Base-by-base conservation (phyloP, 2,113 vertebrate species). In the Cinclus cinclus region DNA sequence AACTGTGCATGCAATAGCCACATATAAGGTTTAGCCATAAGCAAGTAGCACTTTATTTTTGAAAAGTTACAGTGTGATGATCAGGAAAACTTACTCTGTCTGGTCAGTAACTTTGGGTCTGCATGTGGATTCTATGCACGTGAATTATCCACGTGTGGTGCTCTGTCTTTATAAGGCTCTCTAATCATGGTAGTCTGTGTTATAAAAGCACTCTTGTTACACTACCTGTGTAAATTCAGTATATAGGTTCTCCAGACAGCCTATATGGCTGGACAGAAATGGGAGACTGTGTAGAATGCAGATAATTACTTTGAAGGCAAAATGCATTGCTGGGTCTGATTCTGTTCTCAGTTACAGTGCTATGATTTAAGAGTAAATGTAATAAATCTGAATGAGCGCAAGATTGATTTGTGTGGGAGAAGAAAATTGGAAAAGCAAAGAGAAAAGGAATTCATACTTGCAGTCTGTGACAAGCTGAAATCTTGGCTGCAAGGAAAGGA, bases 1-100 rank as follows among this genome's bases (percentile, higher is more conserved):
- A 96, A 92, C 37, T 59, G 50, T 96, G 91, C 95, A 79, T 94
- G 76, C 94, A 95, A 96, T 95, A 97, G 93, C 58, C 89, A 96
- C 96, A 82, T 93, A 58, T 37, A 92, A 96, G 44, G 44, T 86
- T 91, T 90, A 95, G 92, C 90, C 86, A 93, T 96, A 93, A 94
- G 39, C 64, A 92, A 76, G 46, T 23, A 95, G 94, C 91, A 96
- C 88, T 97, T 97, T 96, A 92, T 64, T 90, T 97, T 95, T 8
- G 70, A 96, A 90, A 82, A 28, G 88, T 25, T 74, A 74, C 68
- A 84, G 58, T 35, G 27, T 67, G 70, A 52, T 76, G 69, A 42
- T 59, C 1, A 3, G 53, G 82, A 76, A 86, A 89, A n/a, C 4
- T 81, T 85, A 44, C 53, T 75, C 90, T 77, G 71, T 52, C 77